Base-by-base conservation (phyloP, 2,113 vertebrate species). In the Grantiella picta region DNA sequence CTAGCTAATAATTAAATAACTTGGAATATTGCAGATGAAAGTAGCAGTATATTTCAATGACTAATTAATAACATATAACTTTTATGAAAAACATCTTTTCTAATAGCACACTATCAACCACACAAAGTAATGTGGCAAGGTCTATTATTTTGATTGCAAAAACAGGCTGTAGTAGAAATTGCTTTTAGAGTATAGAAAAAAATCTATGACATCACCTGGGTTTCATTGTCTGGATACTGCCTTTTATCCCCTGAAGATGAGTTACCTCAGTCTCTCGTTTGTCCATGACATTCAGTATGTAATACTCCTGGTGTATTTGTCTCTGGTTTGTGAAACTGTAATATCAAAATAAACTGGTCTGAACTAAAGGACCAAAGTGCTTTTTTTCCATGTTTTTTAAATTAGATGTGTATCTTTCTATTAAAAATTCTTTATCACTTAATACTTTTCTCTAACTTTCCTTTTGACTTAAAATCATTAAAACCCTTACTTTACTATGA, bases 1-100 rank as follows among this genome's bases (percentile, higher is more conserved):
- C 66, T 54, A 82, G 38, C 50, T 94, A 79, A 87, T 95, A 95
- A 94, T 94, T 82, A 92, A 96, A 86, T 82, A 94, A 86, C 82
- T 77, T 82, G 38, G 63, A 17, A 84, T 89, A 82, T 47, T 88
- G 50, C 54, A 72, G 59, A 52, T 93, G 47, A 72, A 92, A 90
- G 35, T 82, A 73, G 28, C 50, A 65, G 23, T 91, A 70, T 53
- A 65, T 85, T 88, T 88, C 68, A 76, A 52, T 47, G 59, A 91
- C 92, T 94, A 91, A 94, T 95, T 95, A 87, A 61, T 78, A 92
- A 44, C 29, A 18, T 64, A 79, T 49, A 89, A 78, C 31, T 89
- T 94, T 56, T 47, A 63, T 84, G 56, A 53, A 86, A 84, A 87
- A 28, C 12, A 45, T 82, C 17, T 89, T 66, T 81, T 49, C 15